Conservation (phyloP, 2,113 vertebrate genomes). For the Lagopus leucura region DNA sequence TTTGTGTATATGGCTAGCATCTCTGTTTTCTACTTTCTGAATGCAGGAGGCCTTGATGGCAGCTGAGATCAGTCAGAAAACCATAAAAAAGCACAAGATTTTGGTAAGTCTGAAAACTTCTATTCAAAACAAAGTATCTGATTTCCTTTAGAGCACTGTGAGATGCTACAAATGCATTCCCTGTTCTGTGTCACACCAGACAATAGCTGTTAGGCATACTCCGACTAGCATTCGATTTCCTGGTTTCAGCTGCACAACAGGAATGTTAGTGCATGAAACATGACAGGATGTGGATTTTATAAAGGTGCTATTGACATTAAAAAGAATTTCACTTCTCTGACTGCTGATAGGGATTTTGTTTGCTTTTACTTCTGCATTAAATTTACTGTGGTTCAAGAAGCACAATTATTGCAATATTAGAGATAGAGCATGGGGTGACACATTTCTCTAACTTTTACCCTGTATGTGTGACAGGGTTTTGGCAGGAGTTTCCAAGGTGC, state of each 20-base stretch:
- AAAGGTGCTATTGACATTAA: background rate
- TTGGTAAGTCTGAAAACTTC: slow-evolving; percentile 79
- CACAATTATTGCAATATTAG: background rate
- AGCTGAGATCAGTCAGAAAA: slow-evolving; percentile 98
- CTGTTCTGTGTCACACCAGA: background rate
- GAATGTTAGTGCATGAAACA: background rate
- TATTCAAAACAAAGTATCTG: background rate
- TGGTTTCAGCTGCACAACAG: background rate
- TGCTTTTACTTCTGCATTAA: background rate
- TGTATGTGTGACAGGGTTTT: background rate
- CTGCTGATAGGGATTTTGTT: background rate
- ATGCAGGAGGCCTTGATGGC: slow-evolving; percentile 97
- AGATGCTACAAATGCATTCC: background rate
- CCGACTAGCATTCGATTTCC: background rate
- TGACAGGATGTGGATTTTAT: background rate
- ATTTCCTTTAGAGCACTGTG: background rate
- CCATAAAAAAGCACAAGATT: slow-evolving; percentile 95
- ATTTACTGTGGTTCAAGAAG: background rate
- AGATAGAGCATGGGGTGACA: background rate
- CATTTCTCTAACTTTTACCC: background rate
- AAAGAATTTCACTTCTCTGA: background rate
- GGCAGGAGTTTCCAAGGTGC: background rate
- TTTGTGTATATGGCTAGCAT: background rate
- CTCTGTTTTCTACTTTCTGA: slow-evolving; percentile 13
- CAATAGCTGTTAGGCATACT: background rate